Percentiles rank a stretch among this genome's conserved stretches.
phyloP scores from a whole-genome alignment of 2,888 invertebrate genomes.

The Aphelenchoides bicaudatus region DNA sequence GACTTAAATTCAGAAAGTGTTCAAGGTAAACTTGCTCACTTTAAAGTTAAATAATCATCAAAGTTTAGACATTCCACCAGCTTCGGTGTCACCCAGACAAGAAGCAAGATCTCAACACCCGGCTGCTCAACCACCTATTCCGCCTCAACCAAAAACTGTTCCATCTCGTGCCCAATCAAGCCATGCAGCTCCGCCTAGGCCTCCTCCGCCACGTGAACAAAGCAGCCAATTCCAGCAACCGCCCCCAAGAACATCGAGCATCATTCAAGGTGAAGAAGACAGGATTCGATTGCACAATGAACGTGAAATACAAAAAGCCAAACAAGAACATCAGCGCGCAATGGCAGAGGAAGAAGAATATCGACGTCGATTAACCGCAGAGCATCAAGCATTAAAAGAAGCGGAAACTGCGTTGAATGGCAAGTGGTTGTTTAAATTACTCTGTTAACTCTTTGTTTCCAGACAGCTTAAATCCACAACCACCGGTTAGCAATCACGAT shows the following conservation, averaged over 20 bases:
- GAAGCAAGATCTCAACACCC: too few relatives aligned
- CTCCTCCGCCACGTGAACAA: too few relatives aligned
- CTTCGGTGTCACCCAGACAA: constrained; percentile 7
- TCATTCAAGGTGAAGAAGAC: constrained; percentile 1
- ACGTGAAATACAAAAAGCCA: neutral
- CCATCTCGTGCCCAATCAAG: neutral
- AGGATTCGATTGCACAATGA: constrained; percentile 1
- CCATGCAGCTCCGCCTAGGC: neutral
- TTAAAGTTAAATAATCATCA: too few relatives aligned
- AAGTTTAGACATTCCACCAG: constrained; percentile 20
- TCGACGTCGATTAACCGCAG: constrained; percentile 3
- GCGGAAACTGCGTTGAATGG: too few relatives aligned
- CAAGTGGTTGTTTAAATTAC: too few relatives aligned
- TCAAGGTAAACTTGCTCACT: neutral
- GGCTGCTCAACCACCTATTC: too few relatives aligned
- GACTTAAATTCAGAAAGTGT: constrained; percentile 9
- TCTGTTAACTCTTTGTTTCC: neutral
- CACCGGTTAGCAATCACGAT: neutral
- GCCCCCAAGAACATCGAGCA: too few relatives aligned
- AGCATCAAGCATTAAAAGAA: neutral
- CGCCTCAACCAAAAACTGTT: neutral
- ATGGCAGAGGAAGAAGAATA: constrained; percentile 11
- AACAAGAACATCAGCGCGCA: neutral
- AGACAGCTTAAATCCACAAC: neutral
- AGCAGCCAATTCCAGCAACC: too few relatives aligned